Conservation (phyloP, 2,888 invertebrate genomes). For the Agrilus biguttatus region DNA sequence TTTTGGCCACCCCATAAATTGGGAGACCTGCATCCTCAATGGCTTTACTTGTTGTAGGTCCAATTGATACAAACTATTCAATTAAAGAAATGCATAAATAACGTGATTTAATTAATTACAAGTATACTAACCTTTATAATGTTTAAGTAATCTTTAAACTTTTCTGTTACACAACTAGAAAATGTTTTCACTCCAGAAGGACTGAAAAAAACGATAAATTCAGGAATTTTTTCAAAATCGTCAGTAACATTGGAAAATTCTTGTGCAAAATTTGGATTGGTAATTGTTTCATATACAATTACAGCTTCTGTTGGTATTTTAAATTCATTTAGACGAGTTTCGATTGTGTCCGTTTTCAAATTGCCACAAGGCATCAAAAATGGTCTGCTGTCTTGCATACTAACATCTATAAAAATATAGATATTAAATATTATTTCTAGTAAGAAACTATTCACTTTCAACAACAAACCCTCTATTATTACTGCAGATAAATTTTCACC, state of each 20-base stretch:
- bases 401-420: conserved; percentile 19
- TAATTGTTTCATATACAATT: conserved; percentile 39
- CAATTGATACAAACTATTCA: conserved; percentile 37
- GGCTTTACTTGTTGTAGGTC: conserved; percentile 40
- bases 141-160: conserved; percentile 9
- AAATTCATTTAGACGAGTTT: conserved; percentile 27
- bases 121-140: conserved; percentile 9
- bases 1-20: conserved; percentile 33
- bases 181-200: conserved; percentile 41
- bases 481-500: conserved; percentile 35
- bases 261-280: conserved; percentile 31
- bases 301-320: conserved; percentile 33
- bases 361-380: conserved; percentile 43
- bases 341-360: conserved; percentile 36
- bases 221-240: conserved; percentile 26
- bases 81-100: conserved; percentile 8
- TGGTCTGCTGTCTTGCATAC: conserved; percentile 24
- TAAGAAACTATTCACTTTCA: not conserved
- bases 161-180: conserved; percentile 28
- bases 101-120: not conserved
- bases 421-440: not conserved
- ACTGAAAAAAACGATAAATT: conserved; percentile 42
- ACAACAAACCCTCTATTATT: conserved; percentile 29
- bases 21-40: conserved; percentile 30
- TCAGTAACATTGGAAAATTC: conserved; percentile 28